Conservation (phyloP, 2,797 vertebrate genomes). For the Liasis olivaceus region DNA sequence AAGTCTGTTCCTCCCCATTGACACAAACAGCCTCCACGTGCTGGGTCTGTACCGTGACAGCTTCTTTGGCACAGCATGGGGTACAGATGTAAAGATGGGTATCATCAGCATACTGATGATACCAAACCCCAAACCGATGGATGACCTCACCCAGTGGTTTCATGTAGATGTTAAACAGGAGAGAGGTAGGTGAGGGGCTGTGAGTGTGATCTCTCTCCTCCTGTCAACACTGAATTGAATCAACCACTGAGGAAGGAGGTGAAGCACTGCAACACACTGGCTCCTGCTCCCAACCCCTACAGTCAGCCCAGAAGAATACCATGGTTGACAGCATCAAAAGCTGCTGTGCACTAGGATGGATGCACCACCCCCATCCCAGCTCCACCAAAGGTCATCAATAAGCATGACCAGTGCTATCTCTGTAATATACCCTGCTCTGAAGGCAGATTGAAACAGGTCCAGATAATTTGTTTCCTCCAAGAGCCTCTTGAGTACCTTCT, state of each 20-base stretch:
- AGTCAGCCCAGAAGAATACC: background rate
- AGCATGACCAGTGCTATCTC: too few species aligned
- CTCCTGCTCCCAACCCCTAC: background rate
- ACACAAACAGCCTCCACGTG: background rate
- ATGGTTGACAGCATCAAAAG: background rate
- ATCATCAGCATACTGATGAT: background rate
- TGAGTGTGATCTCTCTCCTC: background rate
- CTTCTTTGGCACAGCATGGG: background rate
- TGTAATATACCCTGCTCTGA: background rate
- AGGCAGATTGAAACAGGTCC: background rate
- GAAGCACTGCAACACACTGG: background rate
- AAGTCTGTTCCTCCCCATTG: background rate
- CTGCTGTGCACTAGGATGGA: background rate
- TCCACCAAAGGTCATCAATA: background rate
- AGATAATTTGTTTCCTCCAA: background rate
- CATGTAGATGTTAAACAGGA: background rate
- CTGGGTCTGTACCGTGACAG: background rate
- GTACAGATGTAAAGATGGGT: background rate
- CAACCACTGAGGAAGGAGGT: background rate
- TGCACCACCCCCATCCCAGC: background rate
- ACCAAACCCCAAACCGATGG: background rate
- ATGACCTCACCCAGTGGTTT: background rate
- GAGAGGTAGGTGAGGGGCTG: background rate
- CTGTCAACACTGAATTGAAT: background rate
- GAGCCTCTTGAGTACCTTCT: background rate